Percentiles rank a stretch among this genome's conserved stretches.
These are phyloP conservation scores for Physella acuta DNA, from an alignment of 1,140 invertebrate species.

Conservation along the genomic window DNA sequence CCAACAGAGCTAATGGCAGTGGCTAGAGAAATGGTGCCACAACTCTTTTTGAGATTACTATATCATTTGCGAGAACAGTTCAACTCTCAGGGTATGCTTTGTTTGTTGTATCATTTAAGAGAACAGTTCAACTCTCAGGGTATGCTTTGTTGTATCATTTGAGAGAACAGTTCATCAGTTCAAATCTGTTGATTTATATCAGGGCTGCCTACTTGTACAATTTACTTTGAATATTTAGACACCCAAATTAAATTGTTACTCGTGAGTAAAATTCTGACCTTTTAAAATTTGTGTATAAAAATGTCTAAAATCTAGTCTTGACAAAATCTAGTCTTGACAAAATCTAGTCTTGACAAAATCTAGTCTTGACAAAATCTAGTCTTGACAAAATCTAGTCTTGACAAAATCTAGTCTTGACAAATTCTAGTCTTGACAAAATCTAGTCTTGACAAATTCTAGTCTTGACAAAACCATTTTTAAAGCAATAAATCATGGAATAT, in stretches of 20 bases:
- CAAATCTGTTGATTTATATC: neutral
- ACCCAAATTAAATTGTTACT: neutral
- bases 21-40: constrained; percentile 89
- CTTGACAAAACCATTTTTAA: no score
- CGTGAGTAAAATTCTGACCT: no score
- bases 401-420: no score
- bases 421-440: no score
- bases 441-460: no score
- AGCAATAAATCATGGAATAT: no score
- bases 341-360: no score
- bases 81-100: constrained; percentile 7
- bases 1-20: constrained; percentile 86
- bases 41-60: constrained; percentile 83
- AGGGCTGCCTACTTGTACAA: neutral
- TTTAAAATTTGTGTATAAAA: no score
- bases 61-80: constrained; percentile 76
- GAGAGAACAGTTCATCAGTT: constrained; percentile 62
- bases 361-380: no score
- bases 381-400: no score
- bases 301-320: no score
- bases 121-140: constrained; percentile 47
- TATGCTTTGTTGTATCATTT: constrained; percentile 83
- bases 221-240: neutral
- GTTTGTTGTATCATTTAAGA: constrained; percentile 83
- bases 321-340: no score